phyloP scores from a whole-genome alignment of 2,113 vertebrate species.

The Perognathus longimembris region DNA sequence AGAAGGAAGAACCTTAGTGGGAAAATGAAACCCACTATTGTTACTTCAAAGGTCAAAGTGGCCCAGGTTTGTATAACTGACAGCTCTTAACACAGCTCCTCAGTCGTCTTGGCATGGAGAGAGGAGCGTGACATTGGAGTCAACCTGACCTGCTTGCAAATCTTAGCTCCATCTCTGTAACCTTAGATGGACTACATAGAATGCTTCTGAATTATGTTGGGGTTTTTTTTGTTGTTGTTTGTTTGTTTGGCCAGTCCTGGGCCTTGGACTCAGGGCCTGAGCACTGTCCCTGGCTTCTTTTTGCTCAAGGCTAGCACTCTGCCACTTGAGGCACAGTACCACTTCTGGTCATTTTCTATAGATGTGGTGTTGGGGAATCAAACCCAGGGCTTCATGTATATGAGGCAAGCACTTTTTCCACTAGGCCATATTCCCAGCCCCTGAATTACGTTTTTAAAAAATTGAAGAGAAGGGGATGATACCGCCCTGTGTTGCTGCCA shows the following conservation, averaged over 20 bases:
- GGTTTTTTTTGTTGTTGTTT: no score
- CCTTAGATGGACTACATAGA: constrained; percentile 19
- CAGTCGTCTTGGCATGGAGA: not conserved
- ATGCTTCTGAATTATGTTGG: not conserved
- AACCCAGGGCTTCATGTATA: no score
- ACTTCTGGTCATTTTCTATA: no score
- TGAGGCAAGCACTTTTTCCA: no score
- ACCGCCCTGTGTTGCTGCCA: not conserved
- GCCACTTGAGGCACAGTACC: no score
- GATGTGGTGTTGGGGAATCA: no score
- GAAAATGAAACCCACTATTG: not conserved
- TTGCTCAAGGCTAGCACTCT: no score
- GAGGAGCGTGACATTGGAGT: not conserved
- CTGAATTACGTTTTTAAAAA: no score
- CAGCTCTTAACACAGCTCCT: not conserved
- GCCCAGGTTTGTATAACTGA: not conserved
- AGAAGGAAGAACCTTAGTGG: not conserved
- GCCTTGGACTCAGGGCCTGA: no score
- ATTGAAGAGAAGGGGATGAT: not conserved
- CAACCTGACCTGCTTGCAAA: constrained; percentile 7
- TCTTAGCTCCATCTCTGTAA: constrained; percentile 30
- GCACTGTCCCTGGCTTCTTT: no score
- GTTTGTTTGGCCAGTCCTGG: no score
- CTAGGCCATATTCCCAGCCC: no score
- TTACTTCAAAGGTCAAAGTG: not conserved